Percentiles rank a stretch among this genome's conserved stretches.
Evolutionary conservation across 2,113 vertebrate species (phyloP).

Genomic region (Bubo bubo): DNA sequence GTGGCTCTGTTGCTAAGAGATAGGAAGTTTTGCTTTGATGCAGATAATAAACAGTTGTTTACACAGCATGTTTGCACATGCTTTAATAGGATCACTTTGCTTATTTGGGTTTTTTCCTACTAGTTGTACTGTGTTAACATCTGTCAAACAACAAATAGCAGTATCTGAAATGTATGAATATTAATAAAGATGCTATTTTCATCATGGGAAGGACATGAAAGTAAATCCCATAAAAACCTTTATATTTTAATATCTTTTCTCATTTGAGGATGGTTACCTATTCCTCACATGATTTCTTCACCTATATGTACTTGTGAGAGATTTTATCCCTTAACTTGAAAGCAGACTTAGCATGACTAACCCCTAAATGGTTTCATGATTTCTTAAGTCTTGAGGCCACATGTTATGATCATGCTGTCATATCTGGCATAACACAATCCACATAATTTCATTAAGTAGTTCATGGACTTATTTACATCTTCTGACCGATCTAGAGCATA

Average conservation of each 20-base stretch:
- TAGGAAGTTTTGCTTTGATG: slow-evolving; percentile 11
- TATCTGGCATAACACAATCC: not conserved
- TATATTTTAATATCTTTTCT: not conserved
- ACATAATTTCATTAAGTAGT: not conserved
- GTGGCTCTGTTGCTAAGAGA: not conserved
- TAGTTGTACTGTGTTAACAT: not conserved
- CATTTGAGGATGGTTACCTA: not conserved
- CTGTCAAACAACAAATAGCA: slow-evolving; percentile 10
- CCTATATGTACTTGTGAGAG: not conserved
- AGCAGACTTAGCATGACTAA: not conserved
- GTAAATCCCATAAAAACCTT: not conserved
- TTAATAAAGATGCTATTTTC: not conserved
- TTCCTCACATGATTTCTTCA: not conserved
- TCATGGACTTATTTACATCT: not conserved
- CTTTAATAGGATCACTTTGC: slow-evolving; percentile 13
- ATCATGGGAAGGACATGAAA: not conserved
- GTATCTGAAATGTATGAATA: not conserved
- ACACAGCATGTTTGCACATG: slow-evolving; percentile 5
- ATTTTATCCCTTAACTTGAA: not conserved
- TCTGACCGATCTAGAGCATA: not conserved
- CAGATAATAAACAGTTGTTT: slow-evolving; percentile 50
- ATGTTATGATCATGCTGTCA: not conserved
- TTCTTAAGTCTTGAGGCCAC: not conserved
- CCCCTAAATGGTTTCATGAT: not conserved
- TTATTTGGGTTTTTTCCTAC: not conserved